phyloP scores from a whole-genome alignment of 2,113 vertebrate species.

The Alethe diademata region DNA sequence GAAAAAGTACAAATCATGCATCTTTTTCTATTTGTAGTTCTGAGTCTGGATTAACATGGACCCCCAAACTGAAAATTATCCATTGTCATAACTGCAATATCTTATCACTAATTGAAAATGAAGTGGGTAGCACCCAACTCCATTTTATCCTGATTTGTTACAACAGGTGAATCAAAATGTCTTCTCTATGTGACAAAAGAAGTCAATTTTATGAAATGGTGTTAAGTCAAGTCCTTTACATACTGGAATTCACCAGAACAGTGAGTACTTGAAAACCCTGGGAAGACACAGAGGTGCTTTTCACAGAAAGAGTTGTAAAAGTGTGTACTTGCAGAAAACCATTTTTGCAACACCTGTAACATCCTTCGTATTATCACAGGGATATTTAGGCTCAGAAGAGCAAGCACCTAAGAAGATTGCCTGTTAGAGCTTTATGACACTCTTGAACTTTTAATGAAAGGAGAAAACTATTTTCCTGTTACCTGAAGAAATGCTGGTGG shows the following conservation, averaged over 20 bases:
- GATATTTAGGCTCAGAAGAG: neutral
- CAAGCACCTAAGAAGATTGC: neutral
- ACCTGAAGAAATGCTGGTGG: slow-evolving; percentile 97
- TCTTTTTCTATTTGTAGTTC: neutral
- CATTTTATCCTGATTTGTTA: neutral
- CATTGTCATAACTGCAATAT: neutral
- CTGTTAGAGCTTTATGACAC: neutral
- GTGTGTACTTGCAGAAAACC: neutral
- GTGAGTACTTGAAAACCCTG: neutral
- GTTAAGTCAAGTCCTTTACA: neutral
- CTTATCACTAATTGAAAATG: neutral
- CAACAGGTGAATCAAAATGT: neutral
- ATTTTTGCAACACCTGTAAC: neutral
- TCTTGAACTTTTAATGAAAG: neutral
- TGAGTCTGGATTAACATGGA: neutral
- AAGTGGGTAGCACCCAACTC: fast-evolving
- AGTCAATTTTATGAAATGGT: neutral
- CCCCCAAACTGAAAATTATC: neutral
- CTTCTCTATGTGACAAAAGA: neutral
- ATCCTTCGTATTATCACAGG: neutral
- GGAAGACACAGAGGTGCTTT: neutral
- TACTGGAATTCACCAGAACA: neutral
- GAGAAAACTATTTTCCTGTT: slow-evolving; percentile 9
- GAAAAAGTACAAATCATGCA: neutral
- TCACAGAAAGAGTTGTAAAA: neutral